Evolutionary conservation across 2,888 invertebrate species (phyloP).

Genomic region (Drosophila phalerata): DNA sequence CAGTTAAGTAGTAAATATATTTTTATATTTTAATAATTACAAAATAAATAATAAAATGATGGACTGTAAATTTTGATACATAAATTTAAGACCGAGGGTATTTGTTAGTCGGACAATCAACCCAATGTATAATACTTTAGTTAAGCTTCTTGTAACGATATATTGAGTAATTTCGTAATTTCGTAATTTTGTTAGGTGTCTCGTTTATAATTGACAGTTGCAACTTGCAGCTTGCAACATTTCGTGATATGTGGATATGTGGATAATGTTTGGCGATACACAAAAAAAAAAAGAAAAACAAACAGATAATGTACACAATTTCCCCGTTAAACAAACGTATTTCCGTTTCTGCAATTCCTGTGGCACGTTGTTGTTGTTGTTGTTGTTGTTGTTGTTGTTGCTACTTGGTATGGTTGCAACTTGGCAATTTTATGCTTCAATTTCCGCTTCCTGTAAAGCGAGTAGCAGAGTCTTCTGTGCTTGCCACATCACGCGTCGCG

Average conservation of each 20-base stretch:
- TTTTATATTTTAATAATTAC: no score
- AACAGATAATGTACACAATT: slow-evolving; percentile 57
- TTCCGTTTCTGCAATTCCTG: slow-evolving; percentile 50
- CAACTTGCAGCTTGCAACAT: slow-evolving; percentile 15
- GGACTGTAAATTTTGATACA: no score
- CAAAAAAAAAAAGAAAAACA: no score
- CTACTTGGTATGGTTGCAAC: slow-evolving; percentile 51
- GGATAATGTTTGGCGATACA: slow-evolving; percentile 33
- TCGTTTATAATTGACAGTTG: slow-evolving; percentile 39
- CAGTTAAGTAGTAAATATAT: no score
- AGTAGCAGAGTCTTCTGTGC: slow-evolving; percentile 33
- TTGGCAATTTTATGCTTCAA: slow-evolving; percentile 80
- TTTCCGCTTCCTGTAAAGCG: slow-evolving; percentile 73
- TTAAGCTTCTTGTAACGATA: not conserved
- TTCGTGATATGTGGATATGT: slow-evolving; percentile 36
- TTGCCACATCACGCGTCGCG: slow-evolving; percentile 57
- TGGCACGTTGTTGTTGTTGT: slow-evolving; percentile 19
- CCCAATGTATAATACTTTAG: not conserved
- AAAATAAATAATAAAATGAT: no score
- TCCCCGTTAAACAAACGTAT: slow-evolving; percentile 58
- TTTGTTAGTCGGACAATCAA: not conserved
- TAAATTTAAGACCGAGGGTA: not conserved
- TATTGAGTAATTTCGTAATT: slow-evolving; percentile 1
- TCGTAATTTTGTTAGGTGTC: not conserved
- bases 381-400: slow-evolving; percentile 14